These are phyloP conservation scores for Heliothis subflexa DNA, from an alignment of 1,140 invertebrate genomes.

Conservation along the genomic window DNA sequence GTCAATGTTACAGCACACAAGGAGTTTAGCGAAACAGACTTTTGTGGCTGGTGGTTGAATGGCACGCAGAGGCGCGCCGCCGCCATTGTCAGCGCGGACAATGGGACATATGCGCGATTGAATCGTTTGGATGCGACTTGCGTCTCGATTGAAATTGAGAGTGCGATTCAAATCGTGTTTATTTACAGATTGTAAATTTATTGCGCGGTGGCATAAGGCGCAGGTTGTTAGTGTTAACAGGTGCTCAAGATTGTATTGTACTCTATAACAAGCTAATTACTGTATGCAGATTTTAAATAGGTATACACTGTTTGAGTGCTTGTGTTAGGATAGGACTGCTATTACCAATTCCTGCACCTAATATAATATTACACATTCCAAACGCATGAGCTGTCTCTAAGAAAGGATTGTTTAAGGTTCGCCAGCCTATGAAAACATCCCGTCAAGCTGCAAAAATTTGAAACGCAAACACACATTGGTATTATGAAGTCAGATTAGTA, in stretches of 20 bases:
- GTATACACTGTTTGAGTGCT: background rate
- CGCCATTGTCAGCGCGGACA: constrained; percentile 73
- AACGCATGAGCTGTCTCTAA: background rate
- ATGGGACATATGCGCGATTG: constrained; percentile 80
- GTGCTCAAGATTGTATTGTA: constrained; percentile 22
- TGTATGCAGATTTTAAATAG: background rate
- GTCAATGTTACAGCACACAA: constrained; percentile 82
- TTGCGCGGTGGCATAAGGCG: constrained; percentile 5
- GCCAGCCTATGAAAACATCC: constrained; percentile 69
- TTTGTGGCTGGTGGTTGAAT: constrained; percentile 76
- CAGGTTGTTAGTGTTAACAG: background rate
- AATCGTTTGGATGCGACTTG: constrained; percentile 71
- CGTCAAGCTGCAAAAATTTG: constrained; percentile 65
- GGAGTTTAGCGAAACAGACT: constrained; percentile 82
- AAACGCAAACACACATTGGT: constrained; percentile 68
- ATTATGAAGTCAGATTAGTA: constrained; percentile 74
- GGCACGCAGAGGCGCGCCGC: constrained; percentile 67
- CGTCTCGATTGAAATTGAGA: constrained; percentile 75
- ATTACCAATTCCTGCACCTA: background rate
- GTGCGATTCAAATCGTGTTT: constrained; percentile 56
- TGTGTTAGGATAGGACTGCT: background rate
- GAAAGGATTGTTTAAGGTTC: constrained; percentile 61
- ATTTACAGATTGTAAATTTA: constrained; percentile 49
- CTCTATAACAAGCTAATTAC: background rate
- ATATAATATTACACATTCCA: background rate